phyloP scores from a whole-genome alignment of 2,888 invertebrate species.

The Mactromeris polynyma region DNA sequence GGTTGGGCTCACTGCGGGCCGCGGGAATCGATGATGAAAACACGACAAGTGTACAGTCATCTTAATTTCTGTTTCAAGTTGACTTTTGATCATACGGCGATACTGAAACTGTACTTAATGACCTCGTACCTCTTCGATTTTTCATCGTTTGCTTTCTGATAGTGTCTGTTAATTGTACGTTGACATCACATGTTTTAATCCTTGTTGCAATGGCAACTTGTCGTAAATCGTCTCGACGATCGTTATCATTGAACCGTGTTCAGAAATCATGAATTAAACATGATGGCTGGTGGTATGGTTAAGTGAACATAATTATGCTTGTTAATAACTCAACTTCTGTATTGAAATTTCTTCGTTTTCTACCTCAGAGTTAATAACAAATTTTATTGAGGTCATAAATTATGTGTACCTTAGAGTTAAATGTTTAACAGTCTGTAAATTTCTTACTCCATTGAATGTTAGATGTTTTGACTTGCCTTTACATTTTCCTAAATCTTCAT shows the following conservation, averaged over 20 bases:
- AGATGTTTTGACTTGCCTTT: not conserved
- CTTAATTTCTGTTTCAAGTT: no score
- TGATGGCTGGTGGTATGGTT: not conserved
- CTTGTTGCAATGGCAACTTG: not conserved
- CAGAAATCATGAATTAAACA: not conserved
- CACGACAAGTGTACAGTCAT: no score
- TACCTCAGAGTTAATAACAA: not conserved
- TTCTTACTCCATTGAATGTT: not conserved
- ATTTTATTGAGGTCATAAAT: not conserved
- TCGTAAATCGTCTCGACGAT: constrained; percentile 18
- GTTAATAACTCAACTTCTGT: not conserved
- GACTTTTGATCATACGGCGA: no score
- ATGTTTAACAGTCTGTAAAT: not conserved
- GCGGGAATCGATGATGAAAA: no score
- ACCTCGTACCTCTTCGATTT: not conserved
- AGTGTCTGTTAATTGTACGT: not conserved
- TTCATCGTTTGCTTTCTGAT: not conserved
- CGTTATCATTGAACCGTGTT: not conserved
- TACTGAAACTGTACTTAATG: not conserved
- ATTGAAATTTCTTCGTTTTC: not conserved
- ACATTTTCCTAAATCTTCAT: not conserved
- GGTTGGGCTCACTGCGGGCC: no score
- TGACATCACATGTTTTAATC: not conserved
- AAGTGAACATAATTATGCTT: not conserved
- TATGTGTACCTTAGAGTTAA: no score